A percentile compares a stretch with the other conserved stretches of the same genome.
These are phyloP conservation scores for Dufourea novaeangliae DNA, from an alignment of 1,140 invertebrate genomes.

Conservation along the genomic window DNA sequence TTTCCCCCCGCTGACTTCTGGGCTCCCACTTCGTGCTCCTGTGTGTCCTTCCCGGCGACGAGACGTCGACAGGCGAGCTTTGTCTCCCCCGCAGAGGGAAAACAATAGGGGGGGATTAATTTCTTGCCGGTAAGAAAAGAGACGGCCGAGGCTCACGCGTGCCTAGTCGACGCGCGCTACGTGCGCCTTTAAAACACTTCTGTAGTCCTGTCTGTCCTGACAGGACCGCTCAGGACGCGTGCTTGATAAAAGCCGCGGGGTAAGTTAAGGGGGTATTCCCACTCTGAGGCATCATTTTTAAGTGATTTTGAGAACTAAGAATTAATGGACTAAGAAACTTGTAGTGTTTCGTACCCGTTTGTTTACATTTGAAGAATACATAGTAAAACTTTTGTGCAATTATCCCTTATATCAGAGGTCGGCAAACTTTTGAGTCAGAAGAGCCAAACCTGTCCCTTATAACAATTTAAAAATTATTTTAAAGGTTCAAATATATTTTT, in stretches of 20 bases:
- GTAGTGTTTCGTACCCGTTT: too few species aligned
- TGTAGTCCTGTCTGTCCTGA: not conserved
- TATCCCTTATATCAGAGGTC: too few species aligned
- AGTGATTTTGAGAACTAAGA: too few species aligned
- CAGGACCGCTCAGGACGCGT: constrained; percentile 4
- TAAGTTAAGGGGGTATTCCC: too few species aligned
- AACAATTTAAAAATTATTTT: too few species aligned
- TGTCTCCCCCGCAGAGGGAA: constrained; percentile 15
- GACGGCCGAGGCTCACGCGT: constrained; percentile 19
- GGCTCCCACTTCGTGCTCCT: constrained; percentile 18
- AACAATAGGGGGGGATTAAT: constrained; percentile 35
- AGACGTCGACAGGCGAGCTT: constrained; percentile 41
- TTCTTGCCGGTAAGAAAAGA: constrained; percentile 9
- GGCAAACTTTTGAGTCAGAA: too few species aligned
- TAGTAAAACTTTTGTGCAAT: too few species aligned
- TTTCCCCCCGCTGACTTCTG: constrained; percentile 39
- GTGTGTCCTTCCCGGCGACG: constrained; percentile 48
- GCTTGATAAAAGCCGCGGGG: constrained; percentile 5
- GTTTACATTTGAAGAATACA: too few species aligned
- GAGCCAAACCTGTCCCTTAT: too few species aligned
- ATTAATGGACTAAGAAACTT: too few species aligned
- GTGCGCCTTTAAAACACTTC: constrained; percentile 35
- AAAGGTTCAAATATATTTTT: too few species aligned
- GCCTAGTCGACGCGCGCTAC: constrained; percentile 16
- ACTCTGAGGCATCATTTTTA: too few species aligned